phyloP scores from a whole-genome alignment of 1,140 invertebrate genomes.

The Aplysia californica region DNA sequence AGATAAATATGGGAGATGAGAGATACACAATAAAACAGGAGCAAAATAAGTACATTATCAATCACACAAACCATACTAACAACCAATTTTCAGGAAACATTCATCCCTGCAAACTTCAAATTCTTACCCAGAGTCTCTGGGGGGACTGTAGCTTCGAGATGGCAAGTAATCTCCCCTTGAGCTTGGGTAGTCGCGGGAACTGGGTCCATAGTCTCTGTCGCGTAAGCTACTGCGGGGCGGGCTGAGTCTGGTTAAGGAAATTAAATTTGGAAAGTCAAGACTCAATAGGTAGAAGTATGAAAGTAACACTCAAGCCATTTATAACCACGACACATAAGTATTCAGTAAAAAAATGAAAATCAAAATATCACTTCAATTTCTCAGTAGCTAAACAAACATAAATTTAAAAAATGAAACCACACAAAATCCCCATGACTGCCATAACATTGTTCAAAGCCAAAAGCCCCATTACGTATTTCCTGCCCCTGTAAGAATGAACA shows the following conservation, averaged over 20 bases:
- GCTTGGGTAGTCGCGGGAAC: not conserved
- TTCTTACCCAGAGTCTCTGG: constrained; percentile 11
- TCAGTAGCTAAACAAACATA: not conserved
- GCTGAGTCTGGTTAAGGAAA: not conserved
- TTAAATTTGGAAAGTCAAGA: not conserved
- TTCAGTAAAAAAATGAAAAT: not conserved
- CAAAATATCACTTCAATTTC: not conserved
- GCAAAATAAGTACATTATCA: too few species aligned
- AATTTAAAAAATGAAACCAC: too few species aligned
- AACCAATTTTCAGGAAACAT: too few species aligned
- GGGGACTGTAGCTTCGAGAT: not conserved
- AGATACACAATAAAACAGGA: too few species aligned
- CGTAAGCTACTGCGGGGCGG: constrained; percentile 10
- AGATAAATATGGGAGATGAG: too few species aligned
- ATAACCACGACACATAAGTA: not conserved
- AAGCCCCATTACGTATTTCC: too few species aligned
- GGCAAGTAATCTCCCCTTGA: constrained; percentile 9
- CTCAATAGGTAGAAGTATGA: not conserved
- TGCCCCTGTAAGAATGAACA: too few species aligned
- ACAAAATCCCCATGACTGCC: too few species aligned
- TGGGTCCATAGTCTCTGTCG: not conserved
- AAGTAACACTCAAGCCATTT: not conserved
- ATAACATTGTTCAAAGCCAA: too few species aligned
- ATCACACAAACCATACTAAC: too few species aligned
- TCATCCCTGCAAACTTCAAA: too few species aligned